Conservation (phyloP, 2,888 invertebrate genomes). For the Acronicta aceris region DNA sequence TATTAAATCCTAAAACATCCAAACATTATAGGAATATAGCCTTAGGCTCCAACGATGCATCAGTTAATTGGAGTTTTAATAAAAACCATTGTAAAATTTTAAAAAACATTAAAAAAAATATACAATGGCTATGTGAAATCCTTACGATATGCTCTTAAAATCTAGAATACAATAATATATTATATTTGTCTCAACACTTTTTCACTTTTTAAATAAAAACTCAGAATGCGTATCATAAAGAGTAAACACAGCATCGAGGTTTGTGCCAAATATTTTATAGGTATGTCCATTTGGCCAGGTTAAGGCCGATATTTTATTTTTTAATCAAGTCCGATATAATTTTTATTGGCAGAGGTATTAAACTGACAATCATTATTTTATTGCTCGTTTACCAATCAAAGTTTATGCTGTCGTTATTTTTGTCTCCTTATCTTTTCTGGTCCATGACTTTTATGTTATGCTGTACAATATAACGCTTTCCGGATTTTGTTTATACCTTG, state of each 20-base stretch:
- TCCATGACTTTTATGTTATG: conserved; percentile 9
- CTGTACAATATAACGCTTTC: conserved; percentile 5
- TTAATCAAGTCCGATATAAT: conserved; percentile 22
- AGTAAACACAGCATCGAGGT: conserved; percentile 3
- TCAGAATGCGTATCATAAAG: conserved; percentile 3
- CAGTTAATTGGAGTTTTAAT: too few species aligned
- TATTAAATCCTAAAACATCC: background rate
- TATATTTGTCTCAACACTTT: too few species aligned
- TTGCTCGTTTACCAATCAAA: conserved; percentile 20
- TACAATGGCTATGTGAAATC: too few species aligned
- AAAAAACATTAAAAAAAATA: too few species aligned
- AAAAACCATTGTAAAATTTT: too few species aligned
- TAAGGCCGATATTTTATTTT: conserved; percentile 34
- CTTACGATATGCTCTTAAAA: too few species aligned
- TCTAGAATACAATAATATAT: too few species aligned
- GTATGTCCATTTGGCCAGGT: conserved; percentile 11
- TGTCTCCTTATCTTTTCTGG: conserved; percentile 20
- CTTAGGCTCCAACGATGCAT: too few species aligned
- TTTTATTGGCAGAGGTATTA: conserved; percentile 25
- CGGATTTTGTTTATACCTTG: background rate
- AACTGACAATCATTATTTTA: conserved; percentile 40
- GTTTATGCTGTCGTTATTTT: conserved; percentile 30
- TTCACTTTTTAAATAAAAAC: conserved; percentile 9
- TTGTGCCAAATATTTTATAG: conserved; percentile 38
- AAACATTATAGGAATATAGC: too few species aligned